Evolutionary conservation across 2,888 invertebrate genomes (phyloP).

Genomic region (Fissipunctia ypsillon): DNA sequence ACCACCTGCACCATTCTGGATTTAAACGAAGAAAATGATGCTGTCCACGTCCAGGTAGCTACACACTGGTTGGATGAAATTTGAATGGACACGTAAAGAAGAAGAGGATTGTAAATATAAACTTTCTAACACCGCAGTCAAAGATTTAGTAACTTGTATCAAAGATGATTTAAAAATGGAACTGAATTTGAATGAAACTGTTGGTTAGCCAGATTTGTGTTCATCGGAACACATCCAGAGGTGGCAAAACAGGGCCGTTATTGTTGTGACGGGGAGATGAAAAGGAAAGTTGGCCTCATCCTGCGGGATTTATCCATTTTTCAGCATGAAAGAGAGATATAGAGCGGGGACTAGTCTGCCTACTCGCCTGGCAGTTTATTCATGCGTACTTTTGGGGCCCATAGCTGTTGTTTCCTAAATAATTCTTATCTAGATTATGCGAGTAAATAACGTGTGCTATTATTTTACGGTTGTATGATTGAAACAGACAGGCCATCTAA

Average conservation of each 20-base stretch:
- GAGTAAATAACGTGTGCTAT: slow-evolving; percentile 7
- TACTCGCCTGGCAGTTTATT: neutral
- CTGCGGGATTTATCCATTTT: too few relatives aligned
- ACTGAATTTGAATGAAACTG: too few relatives aligned
- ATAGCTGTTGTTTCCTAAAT: slow-evolving; percentile 10
- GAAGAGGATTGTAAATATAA: neutral
- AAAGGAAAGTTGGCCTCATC: too few relatives aligned
- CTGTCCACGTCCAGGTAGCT: neutral
- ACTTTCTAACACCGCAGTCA: too few relatives aligned
- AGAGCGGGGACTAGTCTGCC: too few relatives aligned
- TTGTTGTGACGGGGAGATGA: too few relatives aligned
- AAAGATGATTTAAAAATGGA: too few relatives aligned
- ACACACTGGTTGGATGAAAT: neutral
- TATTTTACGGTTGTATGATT: slow-evolving; percentile 8
- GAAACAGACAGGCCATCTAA: neutral
- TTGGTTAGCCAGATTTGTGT: too few relatives aligned
- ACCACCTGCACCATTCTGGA: neutral
- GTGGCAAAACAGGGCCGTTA: too few relatives aligned
- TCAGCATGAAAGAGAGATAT: too few relatives aligned
- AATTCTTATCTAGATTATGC: slow-evolving; percentile 30
- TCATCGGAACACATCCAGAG: too few relatives aligned
- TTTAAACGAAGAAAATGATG: neutral
- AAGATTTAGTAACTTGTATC: too few relatives aligned
- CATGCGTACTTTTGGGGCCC: neutral
- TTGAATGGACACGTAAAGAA: neutral